Conservation (phyloP, 2,888 invertebrate species). For the Acanthosepion lycidas region DNA sequence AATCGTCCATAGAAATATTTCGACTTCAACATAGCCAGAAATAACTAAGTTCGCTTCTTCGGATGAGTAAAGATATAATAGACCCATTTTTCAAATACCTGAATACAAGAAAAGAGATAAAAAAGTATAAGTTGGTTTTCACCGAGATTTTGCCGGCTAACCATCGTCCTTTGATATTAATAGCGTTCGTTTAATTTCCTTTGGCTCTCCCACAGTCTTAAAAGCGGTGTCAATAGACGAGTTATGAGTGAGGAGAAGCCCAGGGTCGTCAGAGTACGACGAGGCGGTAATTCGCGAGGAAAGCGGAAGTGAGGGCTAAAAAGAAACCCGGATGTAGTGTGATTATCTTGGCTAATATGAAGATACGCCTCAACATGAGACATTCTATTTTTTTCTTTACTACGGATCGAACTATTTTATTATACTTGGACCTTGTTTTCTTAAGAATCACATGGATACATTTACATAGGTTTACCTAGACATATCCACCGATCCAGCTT, state of each 20-base stretch:
- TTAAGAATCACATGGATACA: not conserved
- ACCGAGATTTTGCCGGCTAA: not conserved
- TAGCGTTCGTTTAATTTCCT: slow-evolving; percentile 33
- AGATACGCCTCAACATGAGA: not conserved
- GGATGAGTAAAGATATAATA: not conserved
- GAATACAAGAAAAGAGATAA: not conserved
- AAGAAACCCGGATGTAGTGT: slow-evolving; percentile 33
- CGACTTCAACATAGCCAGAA: not conserved
- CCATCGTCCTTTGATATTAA: slow-evolving; percentile 16
- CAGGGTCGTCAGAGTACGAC: not conserved
- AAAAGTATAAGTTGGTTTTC: not conserved
- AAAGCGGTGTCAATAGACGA: not conserved
- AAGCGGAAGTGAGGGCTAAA: not conserved
- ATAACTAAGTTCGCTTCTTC: not conserved
- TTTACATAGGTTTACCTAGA: not conserved
- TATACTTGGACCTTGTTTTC: not conserved
- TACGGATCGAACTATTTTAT: no score
- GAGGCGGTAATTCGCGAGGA: slow-evolving; percentile 9
- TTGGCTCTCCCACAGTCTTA: not conserved
- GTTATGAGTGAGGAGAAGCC: not conserved
- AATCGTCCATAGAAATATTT: not conserved
- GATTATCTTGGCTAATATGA: not conserved
- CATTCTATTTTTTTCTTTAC: not conserved
- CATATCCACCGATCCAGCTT: not conserved
- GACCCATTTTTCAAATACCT: not conserved